A percentile compares a stretch with the other conserved stretches of the same genome.
These are phyloP conservation scores for Cephalopachus bancanus DNA, from an alignment of 2,797 vertebrate species.

Conservation along the genomic window DNA sequence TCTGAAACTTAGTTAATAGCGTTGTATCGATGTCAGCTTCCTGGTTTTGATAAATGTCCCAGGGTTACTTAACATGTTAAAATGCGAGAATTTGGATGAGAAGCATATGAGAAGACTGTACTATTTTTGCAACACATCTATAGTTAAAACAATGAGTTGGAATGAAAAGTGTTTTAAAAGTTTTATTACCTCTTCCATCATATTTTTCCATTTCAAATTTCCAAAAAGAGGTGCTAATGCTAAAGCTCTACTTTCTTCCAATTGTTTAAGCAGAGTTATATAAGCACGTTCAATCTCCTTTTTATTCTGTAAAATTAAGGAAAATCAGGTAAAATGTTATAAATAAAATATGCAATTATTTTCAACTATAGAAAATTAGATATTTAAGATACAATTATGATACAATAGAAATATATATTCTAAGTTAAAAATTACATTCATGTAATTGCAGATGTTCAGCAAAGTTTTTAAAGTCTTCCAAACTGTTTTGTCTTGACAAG, in stretches of 20 bases:
- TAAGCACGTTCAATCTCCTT: neutral
- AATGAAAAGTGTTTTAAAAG: neutral
- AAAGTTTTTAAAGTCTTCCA: neutral
- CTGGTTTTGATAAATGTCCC: neutral
- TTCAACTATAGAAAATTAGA: slow-evolving; percentile 33
- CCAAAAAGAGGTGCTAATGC: slow-evolving; percentile 56
- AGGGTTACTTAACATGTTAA: neutral
- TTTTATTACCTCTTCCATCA: slow-evolving; percentile 73
- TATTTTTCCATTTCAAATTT: slow-evolving; percentile 45
- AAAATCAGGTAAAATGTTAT: slow-evolving; percentile 4
- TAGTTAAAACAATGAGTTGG: slow-evolving; percentile 43
- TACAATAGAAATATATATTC: neutral
- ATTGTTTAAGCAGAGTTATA: slow-evolving; percentile 35
- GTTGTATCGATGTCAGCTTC: neutral
- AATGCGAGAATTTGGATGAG: neutral
- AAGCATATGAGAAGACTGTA: neutral
- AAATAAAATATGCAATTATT: neutral
- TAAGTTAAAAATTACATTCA: neutral
- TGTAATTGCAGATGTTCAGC: neutral
- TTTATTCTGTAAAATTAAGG: slow-evolving; percentile 58
- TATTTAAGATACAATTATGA: neutral
- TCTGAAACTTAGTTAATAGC: neutral
- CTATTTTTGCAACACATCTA: neutral
- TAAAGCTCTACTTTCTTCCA: neutral
- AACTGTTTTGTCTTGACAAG: neutral